Base-by-base conservation (phyloP, 2,888 invertebrate species). In the Phasia obesa region DNA sequence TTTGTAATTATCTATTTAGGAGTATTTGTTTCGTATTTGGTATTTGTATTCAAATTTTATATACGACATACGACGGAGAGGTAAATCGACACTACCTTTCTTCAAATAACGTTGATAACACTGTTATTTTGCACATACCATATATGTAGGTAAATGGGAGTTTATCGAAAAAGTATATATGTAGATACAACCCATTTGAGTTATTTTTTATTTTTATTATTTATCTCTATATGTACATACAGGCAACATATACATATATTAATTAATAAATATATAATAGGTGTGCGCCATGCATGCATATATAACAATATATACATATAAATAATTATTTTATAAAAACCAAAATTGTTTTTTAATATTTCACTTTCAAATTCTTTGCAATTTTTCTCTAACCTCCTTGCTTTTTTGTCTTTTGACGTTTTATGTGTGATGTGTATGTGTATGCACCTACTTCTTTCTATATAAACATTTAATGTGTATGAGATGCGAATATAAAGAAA, bases 401-500 rank as follows among this genome's bases (percentile, higher is more conserved):
- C 75, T 79, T 79, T 83, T 53, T 70, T 25, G 47, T 42, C 74
- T 60, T 75, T 82, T 67, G 69, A 82, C 75, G 78, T 75, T 79
- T 62, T 82, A 59, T 69, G 62, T 67, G 49, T 75, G 35, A 11
- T 35, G 35, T 35, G 11, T 31, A 31, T 31, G 9, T 4, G 31
- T 31, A 31, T 11, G 35, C 11, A 35, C n/a, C n/a, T n/a, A n/a
- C n/a, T n/a, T n/a, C n/a, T 35, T 35, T 3, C 35, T 35, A 57
- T 75, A 74, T 75, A 65, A 83, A 83, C 83, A 83, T 83, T 81
- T 78, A 74, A 78, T 79, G 75, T 75, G 78, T 65, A 74, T 69
- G 77, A 67, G 67, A 69, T n/a, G 71, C 59, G 27, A 64, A 55
- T 49, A 57, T 55, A 55, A 35, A 15, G 55, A 64, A 57, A 47